Evolutionary conservation across 2,113 vertebrate species (phyloP), one percentile per base, ranked within the genome.

Genomic region (Paracanthobrama guichenoti): DNA sequence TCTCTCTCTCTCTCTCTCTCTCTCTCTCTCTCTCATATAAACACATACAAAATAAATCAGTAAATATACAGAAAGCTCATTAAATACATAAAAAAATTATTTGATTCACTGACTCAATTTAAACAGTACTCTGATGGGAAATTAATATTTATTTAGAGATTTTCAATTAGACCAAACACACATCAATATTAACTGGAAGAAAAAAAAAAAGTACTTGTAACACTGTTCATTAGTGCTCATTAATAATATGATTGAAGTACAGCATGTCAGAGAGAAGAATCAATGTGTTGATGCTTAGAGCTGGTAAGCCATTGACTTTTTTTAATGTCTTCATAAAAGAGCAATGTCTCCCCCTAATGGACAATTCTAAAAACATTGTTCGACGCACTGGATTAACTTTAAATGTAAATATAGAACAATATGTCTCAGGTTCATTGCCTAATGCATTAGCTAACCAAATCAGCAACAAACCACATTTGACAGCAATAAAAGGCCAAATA

Each of bases 311-410:
- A 13, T 26, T 26, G 44, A 31, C n/a, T 44, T 24, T 48, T n/a
- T 14, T 35, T 35, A 24, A 53, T 46, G n/a, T 26, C 5, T 42
- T 9, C 39, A 67, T 20, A 13, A 67, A 62, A 35, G 84, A 78
- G 13, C 82, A 74, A 86, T n/a, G 83, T 62, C 86, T 50, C 88
- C 88, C 88, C 50, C 88, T 75, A 48, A 71, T 84, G 88, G 88
- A 67, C 31, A 59, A 48, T 24, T 26, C 13, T 74, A 11, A 79
- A 8, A 26, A 71, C 9, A 39, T 13, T 42, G 1, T 72, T 64
- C 2, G n/a, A 18, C 9, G 2, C 24, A 75, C 53, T 13, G 57
- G 35, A 2, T 81, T 13, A 18, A 67, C 13, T 9, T 79, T 55
- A 31, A 57, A 28, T n/a, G 26, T 64, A 69, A 26, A 81, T 44